phyloP scores from a whole-genome alignment of 1,140 invertebrate species.

The Ooceraea biroi region DNA sequence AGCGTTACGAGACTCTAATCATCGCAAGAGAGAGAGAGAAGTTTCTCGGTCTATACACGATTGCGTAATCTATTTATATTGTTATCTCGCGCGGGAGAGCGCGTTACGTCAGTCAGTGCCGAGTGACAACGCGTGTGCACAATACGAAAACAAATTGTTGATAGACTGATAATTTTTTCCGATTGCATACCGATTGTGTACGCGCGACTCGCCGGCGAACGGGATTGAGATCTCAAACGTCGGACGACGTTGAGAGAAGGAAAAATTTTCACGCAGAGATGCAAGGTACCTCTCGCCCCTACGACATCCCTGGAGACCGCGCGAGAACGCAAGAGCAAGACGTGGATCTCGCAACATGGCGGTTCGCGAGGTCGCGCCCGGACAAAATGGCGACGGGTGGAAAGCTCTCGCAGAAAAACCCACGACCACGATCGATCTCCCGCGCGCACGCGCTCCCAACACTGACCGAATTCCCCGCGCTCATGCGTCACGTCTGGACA shows the following conservation, averaged over 20 bases:
- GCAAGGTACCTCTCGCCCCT: constrained; percentile 44
- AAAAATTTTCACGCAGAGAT: constrained; percentile 32
- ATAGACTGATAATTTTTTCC: constrained; percentile 71
- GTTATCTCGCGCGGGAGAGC: constrained; percentile 70
- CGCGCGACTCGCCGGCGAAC: not conserved
- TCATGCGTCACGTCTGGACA: constrained; percentile 53
- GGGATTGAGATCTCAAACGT: too few species aligned
- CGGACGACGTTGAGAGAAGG: not conserved
- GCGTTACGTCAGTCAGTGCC: constrained; percentile 70
- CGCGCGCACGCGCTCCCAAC: not conserved
- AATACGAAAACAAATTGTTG: constrained; percentile 73
- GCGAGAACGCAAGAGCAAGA: constrained; percentile 79
- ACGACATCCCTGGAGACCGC: constrained; percentile 75
- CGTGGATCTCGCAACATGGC: constrained; percentile 81
- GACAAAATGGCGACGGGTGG: constrained; percentile 83
- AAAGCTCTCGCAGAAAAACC: constrained; percentile 72
- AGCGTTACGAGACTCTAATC: not conserved
- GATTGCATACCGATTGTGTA: constrained; percentile 1
- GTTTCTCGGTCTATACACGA: constrained; percentile 67
- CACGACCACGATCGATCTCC: constrained; percentile 38
- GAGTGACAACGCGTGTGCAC: constrained; percentile 47
- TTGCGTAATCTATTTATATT: constrained; percentile 84
- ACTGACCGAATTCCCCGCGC: constrained; percentile 51
- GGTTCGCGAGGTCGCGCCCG: constrained; percentile 79
- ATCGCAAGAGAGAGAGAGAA: not conserved